A percentile compares a stretch with the other conserved stretches of the same genome.
Conservation (phyloP, 2,113 vertebrate species). For the Barbus barbus region DNA sequence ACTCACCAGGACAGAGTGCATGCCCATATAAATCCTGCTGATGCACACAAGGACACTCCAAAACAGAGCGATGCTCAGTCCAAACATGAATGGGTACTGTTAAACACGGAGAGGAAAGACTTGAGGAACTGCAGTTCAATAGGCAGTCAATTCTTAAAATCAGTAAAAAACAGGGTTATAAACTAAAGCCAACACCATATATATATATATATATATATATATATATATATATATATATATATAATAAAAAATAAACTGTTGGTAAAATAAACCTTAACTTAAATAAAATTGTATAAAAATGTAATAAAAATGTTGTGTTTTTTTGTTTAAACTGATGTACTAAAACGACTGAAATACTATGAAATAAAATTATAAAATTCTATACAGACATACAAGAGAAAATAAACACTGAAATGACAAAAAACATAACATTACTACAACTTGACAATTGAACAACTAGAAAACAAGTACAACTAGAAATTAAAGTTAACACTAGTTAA, state of each 20-base stretch:
- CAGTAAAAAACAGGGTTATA: neutral
- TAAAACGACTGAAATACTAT: neutral
- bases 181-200: neutral
- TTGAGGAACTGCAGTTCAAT: neutral
- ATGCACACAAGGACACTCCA: conserved; percentile 95
- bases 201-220: too few relatives aligned
- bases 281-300: too few relatives aligned
- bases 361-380: neutral
- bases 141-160: neutral
- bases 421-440: too few relatives aligned
- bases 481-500: too few relatives aligned
- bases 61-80: conserved; percentile 83
- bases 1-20: conserved; percentile 98
- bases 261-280: too few relatives aligned
- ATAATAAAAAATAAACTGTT: too few relatives aligned
- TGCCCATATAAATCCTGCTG: conserved; percentile 98
- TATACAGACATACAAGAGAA: too few relatives aligned
- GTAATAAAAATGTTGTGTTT: too few relatives aligned
- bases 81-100: conserved; percentile 89
- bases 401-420: too few relatives aligned
- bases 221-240: too few relatives aligned
- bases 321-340: neutral
- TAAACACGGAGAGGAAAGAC: conserved; percentile 25
- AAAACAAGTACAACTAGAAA: too few relatives aligned
- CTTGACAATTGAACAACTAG: too few relatives aligned